Evolutionary conservation across 2,797 vertebrate species (phyloP).

Genomic region (Pseudochirops corinnae): DNA sequence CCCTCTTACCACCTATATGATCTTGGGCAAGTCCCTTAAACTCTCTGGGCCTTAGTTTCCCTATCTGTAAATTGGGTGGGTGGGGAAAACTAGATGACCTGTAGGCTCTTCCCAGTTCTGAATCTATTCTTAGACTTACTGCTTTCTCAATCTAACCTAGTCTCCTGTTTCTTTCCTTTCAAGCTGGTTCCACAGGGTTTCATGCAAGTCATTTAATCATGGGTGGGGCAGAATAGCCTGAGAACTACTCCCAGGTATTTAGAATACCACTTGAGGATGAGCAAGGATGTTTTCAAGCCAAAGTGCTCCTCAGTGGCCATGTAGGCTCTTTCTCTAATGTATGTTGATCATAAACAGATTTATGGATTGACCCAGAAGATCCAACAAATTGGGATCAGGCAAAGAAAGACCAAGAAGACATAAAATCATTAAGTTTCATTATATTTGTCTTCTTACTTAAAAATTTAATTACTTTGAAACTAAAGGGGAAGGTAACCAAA

Average conservation of each 20-base stretch:
- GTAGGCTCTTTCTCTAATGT: not conserved
- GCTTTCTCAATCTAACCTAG: constrained; percentile 33
- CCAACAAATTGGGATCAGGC: constrained; percentile 35
- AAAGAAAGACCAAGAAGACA: constrained; percentile 37
- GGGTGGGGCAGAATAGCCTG: constrained; percentile 78
- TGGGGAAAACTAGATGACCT: not conserved
- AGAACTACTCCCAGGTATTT: constrained; percentile 79
- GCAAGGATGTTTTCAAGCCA: constrained; percentile 67
- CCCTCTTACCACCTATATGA: not conserved
- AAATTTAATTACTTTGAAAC: constrained; percentile 5
- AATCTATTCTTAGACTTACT: not conserved
- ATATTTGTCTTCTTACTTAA: not conserved
- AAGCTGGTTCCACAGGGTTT: constrained; percentile 70
- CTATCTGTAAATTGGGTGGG: not conserved
- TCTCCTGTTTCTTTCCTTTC: constrained; percentile 51
- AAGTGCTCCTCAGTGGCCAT: constrained; percentile 46
- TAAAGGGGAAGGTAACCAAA: constrained; percentile 49
- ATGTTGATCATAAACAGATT: not conserved
- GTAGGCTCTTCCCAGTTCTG: not conserved
- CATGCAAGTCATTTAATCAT: constrained; percentile 66
- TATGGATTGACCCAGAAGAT: constrained; percentile 50
- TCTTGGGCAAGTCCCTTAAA: not conserved
- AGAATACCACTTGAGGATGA: constrained; percentile 74
- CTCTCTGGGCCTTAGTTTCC: not conserved
- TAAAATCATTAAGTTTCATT: constrained; percentile 6